Evolutionary conservation across 23 tunicate genomes (phyloP), one percentile per base, ranked within the genome.

Genomic region (Styela clava): DNA sequence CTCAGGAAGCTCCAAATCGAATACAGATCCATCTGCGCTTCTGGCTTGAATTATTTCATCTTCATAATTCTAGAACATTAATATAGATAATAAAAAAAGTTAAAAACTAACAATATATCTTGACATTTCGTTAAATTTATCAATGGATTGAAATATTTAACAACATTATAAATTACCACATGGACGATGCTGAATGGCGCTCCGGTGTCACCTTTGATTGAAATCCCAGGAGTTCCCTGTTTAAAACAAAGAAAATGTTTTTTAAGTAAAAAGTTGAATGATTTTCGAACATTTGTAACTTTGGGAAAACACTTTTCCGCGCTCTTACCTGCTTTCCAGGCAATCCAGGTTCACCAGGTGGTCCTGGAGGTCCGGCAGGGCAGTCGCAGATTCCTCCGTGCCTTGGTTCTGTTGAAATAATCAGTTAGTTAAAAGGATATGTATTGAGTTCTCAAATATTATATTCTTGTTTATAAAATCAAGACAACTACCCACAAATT

Each of bases 341-440:
- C 20, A 31, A 31, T 62, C 83, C 83, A 0, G 52, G 82, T 29
- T 21, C 70, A 37, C 98, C 98, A 3, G 91, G 95, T 2, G 83
- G 88, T 0, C 98, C 98, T 22, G 95, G 98, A 12, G 98, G 98
- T 20, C 98, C 98, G 79, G 98, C 94, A 0, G 98, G 98, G 56
- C 98, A 94, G 44, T 88, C 94, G 78, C 98, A 94, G 24, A 64
- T 65, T 30, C 83, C 83, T 29, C 37, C 31, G 78, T 33, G 52
- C 30, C 74, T 22, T 23, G 83, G 73, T 26, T 79, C 83, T 79
- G 52, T 20, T 21, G 67, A 33, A 21, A n/a, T n/a, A n/a, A n/a
- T n/a, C n/a, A n/a, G n/a, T n/a, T n/a, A n/a, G n/a, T n/a, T n/a
- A n/a, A n/a, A n/a, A n/a, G n/a, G n/a, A n/a, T n/a, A n/a, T n/a